Evolutionary conservation across 2,113 vertebrate genomes (phyloP), one percentile per base, ranked within the genome.

Genomic region (Sialia sialis): DNA sequence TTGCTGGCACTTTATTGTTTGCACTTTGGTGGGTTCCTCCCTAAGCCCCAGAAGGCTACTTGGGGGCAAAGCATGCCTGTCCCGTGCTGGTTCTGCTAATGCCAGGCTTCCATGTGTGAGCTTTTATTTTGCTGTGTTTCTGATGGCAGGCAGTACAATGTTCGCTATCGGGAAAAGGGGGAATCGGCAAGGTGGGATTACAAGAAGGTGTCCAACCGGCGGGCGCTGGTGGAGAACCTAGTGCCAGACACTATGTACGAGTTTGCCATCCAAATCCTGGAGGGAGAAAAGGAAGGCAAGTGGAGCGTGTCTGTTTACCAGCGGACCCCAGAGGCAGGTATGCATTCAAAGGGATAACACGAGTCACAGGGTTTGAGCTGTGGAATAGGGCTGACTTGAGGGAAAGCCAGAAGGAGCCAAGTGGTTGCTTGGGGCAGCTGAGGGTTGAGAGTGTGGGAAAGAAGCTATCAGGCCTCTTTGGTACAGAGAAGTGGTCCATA

Each of bases 141-240:
- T 83, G 72, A 83, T 74, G 14, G 6, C 38, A 99, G 99, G 93
- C 98, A 98, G 39, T 99, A 99, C 87, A 98, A 97, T 1, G 97
- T 99, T 68, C 98, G 98, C 89, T 99, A 99, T 93, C 98, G 99
- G 60, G 99, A 99, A 84, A 99, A 99, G 94, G 99, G 99, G 9
- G 99, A 99, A 16, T 99, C 98, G 0, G 99, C 99, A 7, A 98
- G 99, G 63, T 99, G 99, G 99, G 99, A 99, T 89, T 99, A 98
- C 96, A 99, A 98, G 70, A 98, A 98, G 67, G 97, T 98, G 78
- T 48, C 95, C 51, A 98, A 98, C 96, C 98, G 98, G 75, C 98
- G 99, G 7, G 96, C 97, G 2, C 89, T 99, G 96, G 97, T 99
- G 30, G 99, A 99, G 85, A 96, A 94, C 48, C 97, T 99, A 52